Evolutionary conservation across 92 coral and sea anemone species (phyloP).

Genomic region (Nematostella vectensis): DNA sequence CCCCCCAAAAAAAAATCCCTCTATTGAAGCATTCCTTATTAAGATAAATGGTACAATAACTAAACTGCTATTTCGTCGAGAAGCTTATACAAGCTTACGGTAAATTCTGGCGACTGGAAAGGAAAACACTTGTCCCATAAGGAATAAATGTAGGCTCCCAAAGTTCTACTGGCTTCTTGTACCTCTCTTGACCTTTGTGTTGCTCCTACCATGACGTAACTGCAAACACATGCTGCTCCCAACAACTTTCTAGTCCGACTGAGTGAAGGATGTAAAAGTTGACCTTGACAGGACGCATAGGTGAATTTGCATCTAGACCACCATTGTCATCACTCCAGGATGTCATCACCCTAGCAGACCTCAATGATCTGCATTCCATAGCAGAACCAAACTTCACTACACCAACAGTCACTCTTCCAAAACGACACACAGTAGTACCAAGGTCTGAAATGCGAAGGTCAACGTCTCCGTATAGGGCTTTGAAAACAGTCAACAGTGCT

Average conservation of each 20-base stretch:
- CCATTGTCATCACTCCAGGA: conserved; percentile 23
- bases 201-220: conserved; percentile 15
- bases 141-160: conserved; percentile 7
- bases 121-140: conserved; percentile 9
- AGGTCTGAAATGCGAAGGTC: background rate
- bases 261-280: conserved; percentile 17
- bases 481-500: background rate
- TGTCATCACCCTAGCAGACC: conserved; percentile 33
- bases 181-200: conserved; percentile 10
- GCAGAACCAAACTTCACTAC: conserved; percentile 31
- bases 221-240: conserved; percentile 17
- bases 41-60: conserved; percentile 4
- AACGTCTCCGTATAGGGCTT: background rate
- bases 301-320: conserved; percentile 3
- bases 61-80: background rate
- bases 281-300: conserved; percentile 24
- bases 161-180: conserved; percentile 20
- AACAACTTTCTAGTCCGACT: conserved; percentile 5
- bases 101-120: conserved; percentile 15
- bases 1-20: too few species aligned
- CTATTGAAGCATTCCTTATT: too few species aligned
- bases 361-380: conserved; percentile 12
- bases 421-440: conserved; percentile 12
- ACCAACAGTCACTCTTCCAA: conserved; percentile 17
- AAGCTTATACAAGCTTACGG: conserved; percentile 5